Percentiles rank a stretch among this genome's conserved stretches.
phyloP scores from a whole-genome alignment of 2,888 invertebrate species.

The Microctonus hyperodae region DNA sequence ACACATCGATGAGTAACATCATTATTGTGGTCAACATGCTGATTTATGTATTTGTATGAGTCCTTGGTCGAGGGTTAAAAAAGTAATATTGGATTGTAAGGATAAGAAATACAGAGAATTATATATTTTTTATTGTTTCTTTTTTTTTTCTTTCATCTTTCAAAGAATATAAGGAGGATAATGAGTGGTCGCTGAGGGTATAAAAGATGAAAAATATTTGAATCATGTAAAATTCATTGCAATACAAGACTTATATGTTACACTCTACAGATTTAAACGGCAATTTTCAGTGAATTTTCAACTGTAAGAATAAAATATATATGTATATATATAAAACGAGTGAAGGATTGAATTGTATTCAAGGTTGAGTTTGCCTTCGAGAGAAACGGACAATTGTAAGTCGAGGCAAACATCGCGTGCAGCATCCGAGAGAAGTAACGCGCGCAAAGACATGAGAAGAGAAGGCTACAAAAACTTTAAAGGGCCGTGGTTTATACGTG shows the following conservation, averaged over 20 bases:
- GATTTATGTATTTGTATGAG: conserved; percentile 18
- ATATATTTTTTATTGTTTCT: no score
- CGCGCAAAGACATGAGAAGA: background rate
- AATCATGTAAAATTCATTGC: conserved; percentile 19
- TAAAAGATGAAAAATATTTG: background rate
- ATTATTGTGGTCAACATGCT: conserved; percentile 38
- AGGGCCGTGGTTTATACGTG: background rate
- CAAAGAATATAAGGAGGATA: conserved; percentile 7
- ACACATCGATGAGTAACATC: conserved; percentile 36
- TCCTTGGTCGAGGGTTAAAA: conserved; percentile 20
- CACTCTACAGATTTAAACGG: conserved; percentile 7
- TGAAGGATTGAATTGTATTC: conserved; percentile 32
- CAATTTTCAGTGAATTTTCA: conserved; percentile 15
- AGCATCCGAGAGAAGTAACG: conserved; percentile 2
- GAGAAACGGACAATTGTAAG: conserved; percentile 5
- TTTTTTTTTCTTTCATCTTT: background rate
- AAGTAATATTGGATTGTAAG: conserved; percentile 9
- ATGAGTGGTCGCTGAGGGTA: conserved; percentile 12
- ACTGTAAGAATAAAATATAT: background rate
- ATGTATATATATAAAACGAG: conserved; percentile 7
- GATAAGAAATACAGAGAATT: no score
- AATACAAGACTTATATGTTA: background rate
- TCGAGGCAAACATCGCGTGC: conserved; percentile 16
- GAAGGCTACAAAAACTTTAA: conserved; percentile 20
- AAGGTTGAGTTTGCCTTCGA: conserved; percentile 25